phyloP scores from a whole-genome alignment of 2,797 vertebrate genomes.

The Tauraco hartlaubi region DNA sequence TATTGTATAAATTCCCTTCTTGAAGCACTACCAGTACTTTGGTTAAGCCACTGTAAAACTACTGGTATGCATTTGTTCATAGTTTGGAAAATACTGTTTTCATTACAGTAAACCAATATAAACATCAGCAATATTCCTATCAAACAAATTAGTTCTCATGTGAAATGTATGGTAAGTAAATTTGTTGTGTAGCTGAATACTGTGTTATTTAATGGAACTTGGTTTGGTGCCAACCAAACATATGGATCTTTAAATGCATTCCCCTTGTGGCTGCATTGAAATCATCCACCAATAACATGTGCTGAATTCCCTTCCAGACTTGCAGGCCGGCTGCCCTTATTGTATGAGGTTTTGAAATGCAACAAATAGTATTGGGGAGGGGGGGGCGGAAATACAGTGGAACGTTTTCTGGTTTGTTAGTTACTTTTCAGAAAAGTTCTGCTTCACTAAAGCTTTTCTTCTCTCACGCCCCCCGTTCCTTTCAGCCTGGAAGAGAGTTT shows the following conservation, averaged over 20 bases:
- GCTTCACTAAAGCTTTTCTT: not conserved
- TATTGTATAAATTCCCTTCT: conserved; percentile 16
- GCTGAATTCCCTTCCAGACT: conserved; percentile 57
- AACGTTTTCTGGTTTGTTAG: not conserved
- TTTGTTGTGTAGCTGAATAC: conserved; percentile 73
- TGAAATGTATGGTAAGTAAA: conserved; percentile 75
- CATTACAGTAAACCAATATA: conserved; percentile 74
- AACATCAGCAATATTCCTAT: conserved; percentile 76
- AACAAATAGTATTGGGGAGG: not conserved
- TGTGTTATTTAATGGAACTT: conserved; percentile 70
- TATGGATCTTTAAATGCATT: conserved; percentile 70
- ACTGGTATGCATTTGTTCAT: conserved; percentile 57
- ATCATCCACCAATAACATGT: conserved; percentile 56
- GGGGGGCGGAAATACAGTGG: not conserved
- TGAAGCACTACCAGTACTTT: conserved; percentile 38
- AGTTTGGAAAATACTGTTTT: conserved; percentile 71
- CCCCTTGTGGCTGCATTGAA: conserved; percentile 67
- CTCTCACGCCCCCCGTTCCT: not conserved
- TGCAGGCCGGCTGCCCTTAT: conserved; percentile 38
- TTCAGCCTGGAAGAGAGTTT: not conserved
- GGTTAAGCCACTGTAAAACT: conserved; percentile 44
- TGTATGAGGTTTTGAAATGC: conserved; percentile 34
- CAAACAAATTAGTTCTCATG: conserved; percentile 78
- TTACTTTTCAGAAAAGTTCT: not conserved
- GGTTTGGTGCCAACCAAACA: conserved; percentile 75